phyloP scores from a whole-genome alignment of 2,797 vertebrate genomes.

The Enteromius thamalakanensis region DNA sequence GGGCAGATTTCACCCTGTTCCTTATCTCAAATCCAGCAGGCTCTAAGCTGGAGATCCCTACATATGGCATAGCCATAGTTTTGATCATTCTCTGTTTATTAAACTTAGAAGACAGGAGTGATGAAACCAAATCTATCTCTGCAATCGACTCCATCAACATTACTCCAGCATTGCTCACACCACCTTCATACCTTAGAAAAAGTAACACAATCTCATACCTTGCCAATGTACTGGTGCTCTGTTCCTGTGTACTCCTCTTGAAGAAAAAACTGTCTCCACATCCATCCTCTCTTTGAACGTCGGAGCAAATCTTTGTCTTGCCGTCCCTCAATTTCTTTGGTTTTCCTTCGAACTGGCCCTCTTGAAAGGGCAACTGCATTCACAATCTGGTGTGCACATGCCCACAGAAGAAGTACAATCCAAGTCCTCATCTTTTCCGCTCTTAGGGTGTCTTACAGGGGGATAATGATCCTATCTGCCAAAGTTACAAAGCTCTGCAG shows the following conservation, averaged over 20 bases:
- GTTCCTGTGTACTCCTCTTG: slow-evolving; percentile 93
- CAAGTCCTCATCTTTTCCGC: slow-evolving; percentile 70
- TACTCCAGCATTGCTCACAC: slow-evolving; percentile 3
- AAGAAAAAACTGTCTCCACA: slow-evolving; percentile 98
- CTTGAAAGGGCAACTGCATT: slow-evolving; percentile 70
- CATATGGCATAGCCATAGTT: slow-evolving; percentile 43
- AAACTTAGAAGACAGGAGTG: slow-evolving; percentile 45
- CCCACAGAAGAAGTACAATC: slow-evolving; percentile 61
- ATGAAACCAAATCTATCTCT: slow-evolving; percentile 50
- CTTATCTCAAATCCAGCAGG: slow-evolving; percentile 53
- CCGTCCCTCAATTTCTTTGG: slow-evolving; percentile 1
- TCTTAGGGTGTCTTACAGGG: slow-evolving; percentile 35
- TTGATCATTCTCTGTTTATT: slow-evolving; percentile 54
- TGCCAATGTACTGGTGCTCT: slow-evolving; percentile 94
- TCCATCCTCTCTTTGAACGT: slow-evolving; percentile 92
- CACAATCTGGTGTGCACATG: slow-evolving; percentile 57
- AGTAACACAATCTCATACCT: slow-evolving; percentile 75
- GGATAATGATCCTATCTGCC: slow-evolving; percentile 66
- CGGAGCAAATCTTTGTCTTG: slow-evolving; percentile 70
- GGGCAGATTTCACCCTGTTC: slow-evolving; percentile 36
- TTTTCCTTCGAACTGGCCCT: slow-evolving; percentile 66
- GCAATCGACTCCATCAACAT: slow-evolving; percentile 10
- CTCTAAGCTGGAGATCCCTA: slow-evolving; percentile 47
- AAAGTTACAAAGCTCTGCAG: slow-evolving; percentile 58
- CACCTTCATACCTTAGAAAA: not conserved